Base-by-base conservation (phyloP, 2,113 vertebrate species). In the Leuciscus idus region DNA sequence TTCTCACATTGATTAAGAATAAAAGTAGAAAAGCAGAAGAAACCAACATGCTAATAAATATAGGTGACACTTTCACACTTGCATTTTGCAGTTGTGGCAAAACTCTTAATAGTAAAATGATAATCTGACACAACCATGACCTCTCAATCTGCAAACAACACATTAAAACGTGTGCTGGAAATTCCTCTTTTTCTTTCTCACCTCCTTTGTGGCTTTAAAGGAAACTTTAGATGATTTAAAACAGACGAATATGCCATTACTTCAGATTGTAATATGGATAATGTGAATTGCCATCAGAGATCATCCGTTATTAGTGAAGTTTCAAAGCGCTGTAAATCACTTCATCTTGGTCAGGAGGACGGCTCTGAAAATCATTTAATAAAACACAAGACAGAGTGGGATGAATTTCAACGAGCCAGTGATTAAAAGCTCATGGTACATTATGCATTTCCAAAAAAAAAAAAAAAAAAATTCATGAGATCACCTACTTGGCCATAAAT, bases 311-410 rank as follows among this genome's bases (percentile, higher is more conserved):
- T 39, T 75, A 21, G 0, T 23, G 15, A 46, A 3, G 19, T 68
- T 81, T 84, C 1, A 81, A 28, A 55, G 86, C 17, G 50, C 86
- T 89, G 61, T 87, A 89, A 81, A 81, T 84, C 36, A 84, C 50
- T 4, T 39, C 39, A 2, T 62, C 52, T 8, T 9, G 19, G 9
- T 83, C 48, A 70, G 26, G n/a, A 59, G 17, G 9, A 84, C 21
- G 6, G 1, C 70, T 28, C 83, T 84, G 59, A 23, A 66, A 79
- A 70, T 46, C 15, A 70, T 30, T 50, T 12, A 61, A 52, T 17
- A 52, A 59, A 59, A 59, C 28, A 55, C 15, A 72, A 66, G 23
- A 76, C 36, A 33, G 39, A 57, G 26, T 28, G 48, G 30, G 8
- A 11, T 52, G 6, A 15, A 57, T 52, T 48, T 48, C n/a, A 83